Conservation (phyloP, 2,113 vertebrate species). For the Epinephelus cyanopodus region DNA sequence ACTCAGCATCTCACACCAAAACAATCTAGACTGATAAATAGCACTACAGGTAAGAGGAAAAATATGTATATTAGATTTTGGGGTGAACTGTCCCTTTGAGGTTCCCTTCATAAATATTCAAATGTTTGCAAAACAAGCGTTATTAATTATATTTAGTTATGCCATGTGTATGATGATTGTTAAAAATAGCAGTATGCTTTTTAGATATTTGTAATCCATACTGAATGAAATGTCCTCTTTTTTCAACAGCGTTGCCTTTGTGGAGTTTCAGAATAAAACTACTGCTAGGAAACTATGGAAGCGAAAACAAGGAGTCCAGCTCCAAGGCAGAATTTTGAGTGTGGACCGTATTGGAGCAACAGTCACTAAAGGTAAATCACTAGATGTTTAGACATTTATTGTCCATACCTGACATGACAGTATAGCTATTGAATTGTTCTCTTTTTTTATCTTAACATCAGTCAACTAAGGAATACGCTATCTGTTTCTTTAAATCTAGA, state of each 20-base stretch:
- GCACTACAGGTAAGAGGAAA: too few species aligned
- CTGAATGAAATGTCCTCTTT: not conserved
- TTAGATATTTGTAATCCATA: not conserved
- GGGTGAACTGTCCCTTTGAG: too few species aligned
- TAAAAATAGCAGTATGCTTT: not conserved
- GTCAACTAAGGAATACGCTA: too few species aligned
- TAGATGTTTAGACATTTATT: not conserved
- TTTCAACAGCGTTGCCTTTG: slow-evolving; percentile 89
- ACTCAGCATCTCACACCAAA: too few species aligned
- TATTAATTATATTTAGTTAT: not conserved
- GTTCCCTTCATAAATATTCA: not conserved
- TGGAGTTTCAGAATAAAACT: slow-evolving; percentile 91
- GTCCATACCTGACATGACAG: not conserved
- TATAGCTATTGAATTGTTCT: not conserved
- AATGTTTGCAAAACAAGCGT: not conserved
- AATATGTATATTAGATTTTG: too few species aligned
- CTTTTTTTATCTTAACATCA: too few species aligned
- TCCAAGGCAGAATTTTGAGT: slow-evolving; percentile 88
- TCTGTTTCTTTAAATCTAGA: not conserved
- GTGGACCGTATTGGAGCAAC: slow-evolving; percentile 83
- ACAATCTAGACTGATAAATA: too few species aligned
- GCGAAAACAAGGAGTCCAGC: slow-evolving; percentile 86
- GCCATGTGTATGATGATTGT: not conserved
- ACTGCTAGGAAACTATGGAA: slow-evolving; percentile 86
- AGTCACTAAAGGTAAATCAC: slow-evolving; percentile 44